Conservation (phyloP, 2,113 vertebrate species). For the Nannospalax galili region DNA sequence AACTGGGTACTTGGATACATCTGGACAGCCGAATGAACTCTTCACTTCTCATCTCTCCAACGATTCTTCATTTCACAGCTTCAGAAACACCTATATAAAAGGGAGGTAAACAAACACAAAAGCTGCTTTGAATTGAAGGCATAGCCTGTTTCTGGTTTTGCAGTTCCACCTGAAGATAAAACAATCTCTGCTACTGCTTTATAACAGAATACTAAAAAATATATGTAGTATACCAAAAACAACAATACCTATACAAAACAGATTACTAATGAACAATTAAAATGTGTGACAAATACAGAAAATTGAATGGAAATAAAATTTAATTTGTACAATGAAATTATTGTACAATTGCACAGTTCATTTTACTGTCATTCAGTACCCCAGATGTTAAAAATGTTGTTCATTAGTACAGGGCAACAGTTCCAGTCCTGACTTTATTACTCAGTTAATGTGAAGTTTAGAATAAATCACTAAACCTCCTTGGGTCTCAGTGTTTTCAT, state of each 20-base stretch:
- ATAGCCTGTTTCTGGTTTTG: slow-evolving; percentile 23
- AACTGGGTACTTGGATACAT: slow-evolving; percentile 76
- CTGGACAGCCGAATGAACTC: slow-evolving; percentile 80
- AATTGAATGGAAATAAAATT: neutral
- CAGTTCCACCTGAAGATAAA: neutral
- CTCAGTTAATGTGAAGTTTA: neutral
- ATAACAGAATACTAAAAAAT: neutral
- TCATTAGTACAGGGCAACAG: neutral
- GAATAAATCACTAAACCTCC: neutral
- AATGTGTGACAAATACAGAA: slow-evolving; percentile 12
- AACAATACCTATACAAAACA: neutral
- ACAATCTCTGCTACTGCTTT: neutral
- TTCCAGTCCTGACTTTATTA: neutral
- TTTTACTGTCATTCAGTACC: neutral
- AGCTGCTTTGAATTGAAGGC: neutral
- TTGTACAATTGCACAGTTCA: slow-evolving; percentile 14
- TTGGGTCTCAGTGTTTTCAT: neutral
- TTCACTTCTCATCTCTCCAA: slow-evolving; percentile 65
- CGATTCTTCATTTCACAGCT: slow-evolving; percentile 42
- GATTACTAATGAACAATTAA: neutral
- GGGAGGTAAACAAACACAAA: slow-evolving; percentile 22
- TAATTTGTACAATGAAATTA: neutral
- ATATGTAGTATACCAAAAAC: neutral
- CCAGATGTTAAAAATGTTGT: neutral
- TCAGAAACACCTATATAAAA: slow-evolving; percentile 52